Base-by-base conservation (phyloP, 2,888 invertebrate species). In the Alsophila aescularia region DNA sequence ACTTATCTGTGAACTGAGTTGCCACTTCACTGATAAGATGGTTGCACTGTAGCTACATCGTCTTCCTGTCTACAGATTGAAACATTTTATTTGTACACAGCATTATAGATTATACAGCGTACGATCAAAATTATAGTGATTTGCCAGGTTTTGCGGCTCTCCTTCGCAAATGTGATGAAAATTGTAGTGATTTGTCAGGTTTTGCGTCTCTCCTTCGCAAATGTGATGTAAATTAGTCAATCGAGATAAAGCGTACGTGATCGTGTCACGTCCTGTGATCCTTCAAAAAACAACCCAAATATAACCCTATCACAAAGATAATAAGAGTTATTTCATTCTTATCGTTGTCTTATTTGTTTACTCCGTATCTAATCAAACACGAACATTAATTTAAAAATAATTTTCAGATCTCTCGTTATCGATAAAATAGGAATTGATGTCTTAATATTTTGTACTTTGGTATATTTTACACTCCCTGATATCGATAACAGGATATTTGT, bases 391-490 rank as follows among this genome's bases (percentile, higher is more conserved):
- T 60, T 47, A 34, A 58, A 62, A 58, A 64, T 64, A 52, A 64
- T 64, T 62, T 56, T 50, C 12, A 55, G 56, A 64, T 64, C 58
- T 58, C 40, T 29, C 4, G 34, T 43, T 42, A 42, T 34, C 34
- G 52, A 60, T 62, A 49, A 27, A n/a, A 12, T 54, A 52, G 60
- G 62, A 58, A 47, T 39, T 43, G 58, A 57, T 80, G 77, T 81
- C 79, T 79, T 67, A 52, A 32, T 41, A 54, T 61, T 47, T 44
- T 53, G 43, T 39, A 59, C 43, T 52, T 50, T 55, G 54, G 53
- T 60, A 36, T 42, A 48, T 63, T 43, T 62, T 57, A 36, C 44
- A 58, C 50, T 51, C 45, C 42, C 44, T 35, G 52, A 43, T 32
- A 27, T 16, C 12, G 40, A 41, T 52, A 52, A 24, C 21, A 39